These are phyloP conservation scores for Nomada flava DNA, from an alignment of 2,888 invertebrate species.

Conservation along the genomic window DNA sequence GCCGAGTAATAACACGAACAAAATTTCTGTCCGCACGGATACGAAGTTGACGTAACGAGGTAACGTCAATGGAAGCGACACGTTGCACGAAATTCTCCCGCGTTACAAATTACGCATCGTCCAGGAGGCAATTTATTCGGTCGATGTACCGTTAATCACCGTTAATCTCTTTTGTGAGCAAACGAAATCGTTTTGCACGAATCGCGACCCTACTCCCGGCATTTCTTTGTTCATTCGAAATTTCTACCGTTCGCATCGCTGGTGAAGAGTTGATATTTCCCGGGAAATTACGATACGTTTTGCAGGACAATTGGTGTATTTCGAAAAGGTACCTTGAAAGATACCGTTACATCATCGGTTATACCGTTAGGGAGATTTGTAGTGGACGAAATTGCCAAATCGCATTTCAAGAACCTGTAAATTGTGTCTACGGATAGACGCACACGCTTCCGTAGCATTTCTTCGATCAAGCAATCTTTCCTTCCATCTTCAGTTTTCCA, in stretches of 20 bases:
- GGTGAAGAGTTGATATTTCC: not conserved
- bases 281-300: too few relatives aligned
- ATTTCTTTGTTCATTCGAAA: not conserved
- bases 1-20: too few relatives aligned
- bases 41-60: not conserved
- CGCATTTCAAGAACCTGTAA: too few relatives aligned
- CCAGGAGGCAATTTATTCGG: conserved; percentile 55
- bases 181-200: not conserved
- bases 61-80: not conserved
- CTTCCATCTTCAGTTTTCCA: conserved; percentile 3
- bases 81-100: not conserved
- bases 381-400: not conserved
- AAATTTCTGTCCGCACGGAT: not conserved
- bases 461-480: conserved; percentile 18
- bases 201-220: not conserved
- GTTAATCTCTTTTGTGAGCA: conserved; percentile 46
- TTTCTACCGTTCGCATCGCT: too few relatives aligned
- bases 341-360: too few relatives aligned
- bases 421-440: too few relatives aligned
- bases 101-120: conserved; percentile 5
- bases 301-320: too few relatives aligned
- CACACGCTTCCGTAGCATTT: not conserved
- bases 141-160: conserved; percentile 67
- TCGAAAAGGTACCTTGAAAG: too few relatives aligned
- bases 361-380: not conserved